A percentile compares a stretch with the other conserved stretches of the same genome.
Conservation (phyloP, 1,140 invertebrate genomes). For the Ips typographus region DNA sequence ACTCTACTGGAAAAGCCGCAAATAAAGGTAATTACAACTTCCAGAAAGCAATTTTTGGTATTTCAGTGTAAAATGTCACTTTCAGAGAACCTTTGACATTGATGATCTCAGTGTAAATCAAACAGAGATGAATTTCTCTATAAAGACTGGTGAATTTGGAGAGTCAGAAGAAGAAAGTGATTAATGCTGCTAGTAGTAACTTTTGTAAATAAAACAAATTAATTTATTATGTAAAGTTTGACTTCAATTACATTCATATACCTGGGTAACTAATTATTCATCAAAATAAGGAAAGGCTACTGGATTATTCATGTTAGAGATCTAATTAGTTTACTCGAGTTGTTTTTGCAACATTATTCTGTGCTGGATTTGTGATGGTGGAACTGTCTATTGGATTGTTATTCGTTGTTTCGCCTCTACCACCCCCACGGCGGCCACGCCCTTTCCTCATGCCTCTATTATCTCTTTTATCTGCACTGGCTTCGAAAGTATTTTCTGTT, state of each 20-base stretch:
- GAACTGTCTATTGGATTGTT: not conserved
- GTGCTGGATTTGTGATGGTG: not conserved
- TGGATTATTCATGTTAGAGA: not conserved
- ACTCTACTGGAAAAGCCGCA: not conserved
- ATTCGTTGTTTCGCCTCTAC: conserved; percentile 43
- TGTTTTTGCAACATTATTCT: conserved; percentile 3
- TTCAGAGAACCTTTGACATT: not conserved
- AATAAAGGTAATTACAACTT: not conserved
- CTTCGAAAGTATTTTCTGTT: conserved; percentile 58
- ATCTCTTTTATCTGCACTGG: conserved; percentile 61
- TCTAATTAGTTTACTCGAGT: conserved; percentile 12
- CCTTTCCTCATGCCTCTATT: conserved; percentile 52
- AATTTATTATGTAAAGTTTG: not conserved
- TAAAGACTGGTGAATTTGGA: not conserved
- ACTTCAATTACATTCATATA: not conserved
- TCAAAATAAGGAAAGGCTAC: not conserved
- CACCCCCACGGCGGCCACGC: conserved; percentile 56
- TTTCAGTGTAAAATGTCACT: not conserved
- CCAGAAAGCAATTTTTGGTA: not conserved
- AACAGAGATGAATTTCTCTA: not conserved
- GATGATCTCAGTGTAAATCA: not conserved
- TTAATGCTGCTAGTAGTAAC: no score
- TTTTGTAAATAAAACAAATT: not conserved
- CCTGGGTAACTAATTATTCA: not conserved
- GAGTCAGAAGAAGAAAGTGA: no score